A percentile compares a stretch with the other conserved stretches of the same genome.
Evolutionary conservation across 2,888 invertebrate genomes (phyloP).

Genomic region (Dicranocentrus wangi): DNA sequence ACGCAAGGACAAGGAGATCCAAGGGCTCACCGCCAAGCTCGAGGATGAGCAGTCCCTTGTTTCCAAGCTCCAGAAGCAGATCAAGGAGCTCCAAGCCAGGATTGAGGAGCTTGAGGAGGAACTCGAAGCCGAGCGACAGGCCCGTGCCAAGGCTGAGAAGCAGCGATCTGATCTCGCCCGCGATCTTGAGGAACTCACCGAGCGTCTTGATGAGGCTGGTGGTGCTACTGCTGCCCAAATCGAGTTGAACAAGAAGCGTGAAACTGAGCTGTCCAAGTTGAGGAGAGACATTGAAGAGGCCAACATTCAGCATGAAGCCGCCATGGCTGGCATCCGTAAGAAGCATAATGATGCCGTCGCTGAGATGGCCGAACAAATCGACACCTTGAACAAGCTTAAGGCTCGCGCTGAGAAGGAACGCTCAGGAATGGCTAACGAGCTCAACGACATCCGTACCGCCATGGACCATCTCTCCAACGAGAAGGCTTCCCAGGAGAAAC

Average conservation of each 20-base stretch:
- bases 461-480: slow-evolving; percentile 98
- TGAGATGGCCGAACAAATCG: slow-evolving; percentile 99
- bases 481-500: slow-evolving; percentile 91
- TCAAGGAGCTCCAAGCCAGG: slow-evolving; percentile 98
- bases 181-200: slow-evolving; percentile 96
- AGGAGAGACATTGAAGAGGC: slow-evolving; percentile 98
- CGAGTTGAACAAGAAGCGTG: slow-evolving; percentile 99
- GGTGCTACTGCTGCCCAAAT: slow-evolving; percentile 94
- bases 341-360: slow-evolving; percentile 99
- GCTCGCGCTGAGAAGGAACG: slow-evolving; percentile 98
- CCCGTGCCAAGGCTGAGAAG: slow-evolving; percentile 85
- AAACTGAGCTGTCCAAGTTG: slow-evolving; percentile 98
- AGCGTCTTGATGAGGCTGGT: slow-evolving; percentile 98
- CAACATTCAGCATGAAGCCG: slow-evolving; percentile 98
- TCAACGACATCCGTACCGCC: slow-evolving; percentile 97
- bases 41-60: slow-evolving; percentile 99
- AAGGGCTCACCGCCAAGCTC: slow-evolving; percentile 94
- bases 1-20: slow-evolving; percentile 99
- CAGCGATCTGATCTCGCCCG: slow-evolving; percentile 97
- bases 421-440: slow-evolving; percentile 96
- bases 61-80: slow-evolving; percentile 97
- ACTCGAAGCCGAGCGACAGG: slow-evolving; percentile 98
- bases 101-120: slow-evolving; percentile 99
- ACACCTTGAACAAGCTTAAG: slow-evolving; percentile 99
- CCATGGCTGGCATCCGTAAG: slow-evolving; percentile 96